Conservation (phyloP, 92 coral and sea anemone genomes). For the Siderastrea radians region DNA sequence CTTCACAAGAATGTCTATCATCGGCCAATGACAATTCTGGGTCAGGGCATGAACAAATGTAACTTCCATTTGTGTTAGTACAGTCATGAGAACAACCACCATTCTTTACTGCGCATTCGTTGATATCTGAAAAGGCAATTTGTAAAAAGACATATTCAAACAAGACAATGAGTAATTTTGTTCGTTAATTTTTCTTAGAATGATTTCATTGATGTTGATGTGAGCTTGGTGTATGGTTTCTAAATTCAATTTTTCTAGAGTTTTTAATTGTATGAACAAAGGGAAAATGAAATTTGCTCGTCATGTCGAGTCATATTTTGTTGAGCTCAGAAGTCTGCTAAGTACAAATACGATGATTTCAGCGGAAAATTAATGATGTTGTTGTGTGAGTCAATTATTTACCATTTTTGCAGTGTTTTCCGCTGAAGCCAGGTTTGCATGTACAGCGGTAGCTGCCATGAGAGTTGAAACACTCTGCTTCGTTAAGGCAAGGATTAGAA, state of each 20-base stretch:
- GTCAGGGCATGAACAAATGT: constrained; percentile 34
- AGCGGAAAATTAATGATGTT: background rate
- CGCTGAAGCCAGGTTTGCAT: constrained; percentile 1
- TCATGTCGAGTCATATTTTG: too few species aligned
- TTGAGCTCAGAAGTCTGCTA: too few species aligned
- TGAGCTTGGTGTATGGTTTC: too few species aligned
- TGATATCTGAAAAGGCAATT: background rate
- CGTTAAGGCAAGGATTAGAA: constrained; percentile 35
- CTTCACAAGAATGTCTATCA: constrained; percentile 11
- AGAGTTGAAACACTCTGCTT: constrained; percentile 25
- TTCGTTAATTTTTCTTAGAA: too few species aligned
- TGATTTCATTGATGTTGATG: too few species aligned
- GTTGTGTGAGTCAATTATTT: background rate
- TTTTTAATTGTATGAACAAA: too few species aligned
- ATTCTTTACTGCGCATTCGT: constrained; percentile 21
- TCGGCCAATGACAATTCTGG: constrained; percentile 30
- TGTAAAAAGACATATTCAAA: too few species aligned
- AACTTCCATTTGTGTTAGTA: constrained; percentile 18
- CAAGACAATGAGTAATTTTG: too few species aligned
- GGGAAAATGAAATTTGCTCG: too few species aligned
- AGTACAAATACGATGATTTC: background rate
- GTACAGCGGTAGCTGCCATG: constrained; percentile 40
- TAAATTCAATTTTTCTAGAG: too few species aligned
- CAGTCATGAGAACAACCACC: constrained; percentile 43
- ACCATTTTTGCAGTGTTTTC: constrained; percentile 16